Base-by-base conservation (phyloP, 2,797 vertebrate genomes). In the Rhadinocentrus ornatus region DNA sequence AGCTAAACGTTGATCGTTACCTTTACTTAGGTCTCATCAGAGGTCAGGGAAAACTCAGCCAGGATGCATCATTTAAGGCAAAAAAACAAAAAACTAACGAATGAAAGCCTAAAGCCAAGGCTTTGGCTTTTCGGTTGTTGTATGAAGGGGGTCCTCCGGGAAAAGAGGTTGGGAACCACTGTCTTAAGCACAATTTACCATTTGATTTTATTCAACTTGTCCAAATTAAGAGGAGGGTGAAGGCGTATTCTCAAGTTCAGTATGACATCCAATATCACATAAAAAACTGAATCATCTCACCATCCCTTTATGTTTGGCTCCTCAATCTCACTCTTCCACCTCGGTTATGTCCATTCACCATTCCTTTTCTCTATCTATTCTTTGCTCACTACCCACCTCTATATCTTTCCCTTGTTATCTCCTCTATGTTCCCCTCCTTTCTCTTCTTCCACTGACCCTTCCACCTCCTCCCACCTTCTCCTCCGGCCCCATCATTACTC, bases 401-500 rank as follows among this genome's bases (percentile, higher is more conserved):
- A 50, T 85, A 84, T 86, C 78, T 77, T 73, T 73, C 67, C 66
- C 78, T 72, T 77, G 65, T 86, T 84, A 88, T 86, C 84, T 77
- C 52, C 75, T 79, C 58, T 70, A 66, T 85, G 75, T 77, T 37
- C 71, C 50, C 65, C 39, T 71, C 70, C 53, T 72, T 80, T 88
- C 73, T 83, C 68, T 75, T 69, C 70, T 34, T 78, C 57, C 54
- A 60, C 46, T 81, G 84, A 91, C 86, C 85, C 78, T 54, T 79
- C 72, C 81, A 83, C 78, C 83, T 76, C 69, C 65, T 69, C 73
- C 83, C 77, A 73, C 73, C 81, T 73, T 76, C 66, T 75, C 63
- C 75, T 70, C 64, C 77, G 62, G 59, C 75, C 64, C 72, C 77
- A 74, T 86, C 80, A 85, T 86, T 78, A 86, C 86, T 88, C 77